Percentiles rank a stretch among this genome's conserved stretches.
Conservation (phyloP, 2,888 invertebrate species). For the Polia nebulosa region DNA sequence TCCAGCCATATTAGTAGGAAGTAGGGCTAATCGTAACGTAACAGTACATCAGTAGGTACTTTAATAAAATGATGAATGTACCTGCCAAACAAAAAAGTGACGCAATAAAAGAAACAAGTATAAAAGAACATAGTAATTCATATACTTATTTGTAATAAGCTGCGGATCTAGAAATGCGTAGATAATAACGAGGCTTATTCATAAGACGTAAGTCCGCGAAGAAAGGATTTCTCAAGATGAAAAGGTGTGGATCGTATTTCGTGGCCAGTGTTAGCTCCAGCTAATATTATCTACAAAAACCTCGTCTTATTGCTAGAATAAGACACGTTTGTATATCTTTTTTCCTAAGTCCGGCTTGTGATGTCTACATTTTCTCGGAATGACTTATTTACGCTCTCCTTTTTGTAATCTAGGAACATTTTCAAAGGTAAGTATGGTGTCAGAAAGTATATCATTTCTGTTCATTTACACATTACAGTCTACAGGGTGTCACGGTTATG, state of each 20-base stretch:
- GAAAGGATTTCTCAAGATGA: conserved; percentile 59
- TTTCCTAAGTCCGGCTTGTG: conserved; percentile 20
- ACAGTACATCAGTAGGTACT: too few relatives aligned
- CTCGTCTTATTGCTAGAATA: conserved; percentile 35
- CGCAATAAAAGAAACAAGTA: conserved; percentile 25
- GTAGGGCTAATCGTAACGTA: too few relatives aligned
- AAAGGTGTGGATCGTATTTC: conserved; percentile 57
- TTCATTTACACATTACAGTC: conserved; percentile 20
- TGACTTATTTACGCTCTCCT: conserved; percentile 32
- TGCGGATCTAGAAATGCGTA: conserved; percentile 52
- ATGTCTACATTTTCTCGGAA: conserved; percentile 22
- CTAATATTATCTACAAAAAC: conserved; percentile 47
- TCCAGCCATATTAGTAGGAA: too few relatives aligned
- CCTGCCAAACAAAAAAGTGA: conserved; percentile 10
- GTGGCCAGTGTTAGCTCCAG: conserved; percentile 33
- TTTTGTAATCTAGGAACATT: conserved; percentile 25
- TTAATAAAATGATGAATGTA: not conserved
- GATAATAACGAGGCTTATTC: conserved; percentile 53
- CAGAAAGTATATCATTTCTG: conserved; percentile 16
- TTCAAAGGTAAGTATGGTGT: conserved; percentile 20
- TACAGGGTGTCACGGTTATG: too few relatives aligned
- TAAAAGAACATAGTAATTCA: conserved; percentile 42
- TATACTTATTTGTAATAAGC: conserved; percentile 50
- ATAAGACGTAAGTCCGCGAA: conserved; percentile 45
- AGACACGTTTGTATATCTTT: conserved; percentile 12